phyloP scores from a whole-genome alignment of 2,113 vertebrate genomes.

The Halcyon senegalensis region DNA sequence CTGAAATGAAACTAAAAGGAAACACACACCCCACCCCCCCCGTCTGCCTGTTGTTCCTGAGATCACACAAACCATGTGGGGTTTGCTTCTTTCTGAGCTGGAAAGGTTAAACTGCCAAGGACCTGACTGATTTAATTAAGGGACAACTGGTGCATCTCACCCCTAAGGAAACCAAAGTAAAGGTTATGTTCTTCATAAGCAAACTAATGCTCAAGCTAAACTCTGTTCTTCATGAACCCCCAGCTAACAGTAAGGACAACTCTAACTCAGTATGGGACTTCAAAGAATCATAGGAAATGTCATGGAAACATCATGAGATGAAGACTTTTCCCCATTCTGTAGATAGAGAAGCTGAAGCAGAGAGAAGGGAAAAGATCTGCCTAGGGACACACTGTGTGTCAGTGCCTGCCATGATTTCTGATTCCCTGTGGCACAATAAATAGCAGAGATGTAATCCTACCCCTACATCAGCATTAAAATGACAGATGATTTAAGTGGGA shows the following conservation, averaged over 20 bases:
- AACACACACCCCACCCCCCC: not conserved
- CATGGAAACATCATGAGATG: not conserved
- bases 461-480: not conserved
- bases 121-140: not conserved
- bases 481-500: not conserved
- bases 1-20: not conserved
- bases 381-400: rapidly evolving
- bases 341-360: not conserved
- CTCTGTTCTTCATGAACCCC: not conserved
- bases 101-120: not conserved
- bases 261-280: not conserved
- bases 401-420: not conserved
- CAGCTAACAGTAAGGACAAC: not conserved
- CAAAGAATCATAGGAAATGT: not conserved
- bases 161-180: not conserved
- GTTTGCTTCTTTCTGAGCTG: not conserved
- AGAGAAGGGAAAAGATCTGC: not conserved
- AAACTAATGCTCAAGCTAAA: not conserved
- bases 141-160: not conserved
- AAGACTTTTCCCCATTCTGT: not conserved
- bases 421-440: not conserved
- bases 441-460: not conserved
- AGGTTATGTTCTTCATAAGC: not conserved
- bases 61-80: not conserved
- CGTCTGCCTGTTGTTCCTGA: not conserved